Base-by-base conservation (phyloP, 2,888 invertebrate species). In the Serrognathus titanus region DNA sequence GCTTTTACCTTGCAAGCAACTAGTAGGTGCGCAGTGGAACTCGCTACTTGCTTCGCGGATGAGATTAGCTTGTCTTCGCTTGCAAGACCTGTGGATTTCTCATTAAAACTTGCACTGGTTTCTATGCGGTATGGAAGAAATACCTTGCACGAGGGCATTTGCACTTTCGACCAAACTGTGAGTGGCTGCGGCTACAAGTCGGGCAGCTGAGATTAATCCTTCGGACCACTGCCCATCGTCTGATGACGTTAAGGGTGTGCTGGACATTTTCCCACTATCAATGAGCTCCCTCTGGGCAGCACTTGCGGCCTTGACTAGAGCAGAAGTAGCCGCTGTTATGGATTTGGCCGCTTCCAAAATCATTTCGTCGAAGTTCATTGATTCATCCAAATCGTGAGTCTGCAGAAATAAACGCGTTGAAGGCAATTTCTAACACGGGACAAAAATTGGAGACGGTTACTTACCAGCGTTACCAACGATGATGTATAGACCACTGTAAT, bases 1-100 rank as follows among this genome's bases (percentile, higher is more conserved):
- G 98, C 97, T 78, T 98, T 98, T 56, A 99, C 97, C 39, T 97
- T 97, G 80, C 99, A 99, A 0, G 99, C 98, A 46, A 99, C 97
- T 51, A 99, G 79, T 54, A 99, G 82, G 73, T 98, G 98, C 0
- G 99, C 99, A 0, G 99, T 99, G 1, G 95, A 94, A 50, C 94
- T 92, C 5, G 99, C 98, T 7, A 99, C 97, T 79, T 94, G 94
- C 69, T 97, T 90, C 2, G 98, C 98, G 12, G 97, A 91, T 1
- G 97, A 95, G 63, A 98, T 96, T 31, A 99, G 83, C 73, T 97
- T 89, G 78, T 99, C 98, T 78, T 99, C 98, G 10, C 91, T 90
- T 49, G 92, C 92, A 9, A 90, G 85, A 6, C 74, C 74, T 65
- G 49, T 37, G 47, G 24, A 4, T 31, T 31, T 1, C 24, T 3